Conservation (phyloP, 2,113 vertebrate species). For the Bubo blakistoni region DNA sequence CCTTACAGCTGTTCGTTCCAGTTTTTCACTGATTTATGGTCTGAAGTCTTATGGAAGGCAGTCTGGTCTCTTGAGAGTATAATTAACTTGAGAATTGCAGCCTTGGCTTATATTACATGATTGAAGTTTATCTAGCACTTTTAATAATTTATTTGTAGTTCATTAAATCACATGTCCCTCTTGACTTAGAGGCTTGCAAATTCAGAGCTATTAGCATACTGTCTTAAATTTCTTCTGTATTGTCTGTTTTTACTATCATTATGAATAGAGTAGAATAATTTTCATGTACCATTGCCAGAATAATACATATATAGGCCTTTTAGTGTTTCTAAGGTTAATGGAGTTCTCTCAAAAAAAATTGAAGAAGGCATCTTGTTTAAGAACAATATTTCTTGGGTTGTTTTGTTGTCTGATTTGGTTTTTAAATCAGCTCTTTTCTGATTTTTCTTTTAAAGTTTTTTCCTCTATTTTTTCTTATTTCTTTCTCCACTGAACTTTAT, state of each 20-base stretch:
- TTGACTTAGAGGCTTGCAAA: not conserved
- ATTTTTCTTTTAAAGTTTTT: not conserved
- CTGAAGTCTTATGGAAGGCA: not conserved
- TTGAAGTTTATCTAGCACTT: not conserved
- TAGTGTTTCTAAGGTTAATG: not conserved
- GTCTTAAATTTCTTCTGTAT: not conserved
- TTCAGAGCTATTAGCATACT: not conserved
- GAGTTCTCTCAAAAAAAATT: not conserved
- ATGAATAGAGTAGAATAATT: not conserved
- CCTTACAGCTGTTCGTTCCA: not conserved
- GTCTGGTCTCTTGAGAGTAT: not conserved
- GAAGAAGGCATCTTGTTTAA: not conserved
- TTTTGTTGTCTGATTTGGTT: not conserved
- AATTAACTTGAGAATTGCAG: not conserved
- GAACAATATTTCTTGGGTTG: not conserved
- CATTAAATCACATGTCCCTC: not conserved
- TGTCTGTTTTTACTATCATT: not conserved
- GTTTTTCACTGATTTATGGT: not conserved
- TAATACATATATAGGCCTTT: not conserved
- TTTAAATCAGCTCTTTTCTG: not conserved
- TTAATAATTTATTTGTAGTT: constrained; percentile 12
- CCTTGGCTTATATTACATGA: not conserved
- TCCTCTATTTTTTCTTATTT: not conserved
- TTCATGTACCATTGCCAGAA: not conserved
- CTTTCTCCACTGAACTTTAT: not conserved